Evolutionary conservation across 1,140 invertebrate genomes (phyloP).

Genomic region (Hesperophylax magnus): DNA sequence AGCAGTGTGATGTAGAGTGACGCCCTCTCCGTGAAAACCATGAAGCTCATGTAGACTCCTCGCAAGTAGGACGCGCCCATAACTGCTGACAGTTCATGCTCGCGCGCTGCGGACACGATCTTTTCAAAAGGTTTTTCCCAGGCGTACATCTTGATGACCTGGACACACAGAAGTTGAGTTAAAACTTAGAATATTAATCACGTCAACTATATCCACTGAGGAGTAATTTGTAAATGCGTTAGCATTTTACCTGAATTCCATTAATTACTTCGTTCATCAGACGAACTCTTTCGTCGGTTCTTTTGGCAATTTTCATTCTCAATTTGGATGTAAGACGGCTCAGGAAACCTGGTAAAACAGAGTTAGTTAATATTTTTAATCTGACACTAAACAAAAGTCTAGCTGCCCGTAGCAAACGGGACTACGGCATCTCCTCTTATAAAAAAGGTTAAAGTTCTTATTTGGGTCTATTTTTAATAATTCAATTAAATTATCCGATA

Average conservation of each 20-base stretch:
- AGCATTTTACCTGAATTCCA: constrained; percentile 72
- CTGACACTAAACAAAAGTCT: too few relatives aligned
- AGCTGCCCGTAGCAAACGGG: too few relatives aligned
- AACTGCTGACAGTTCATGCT: constrained; percentile 63
- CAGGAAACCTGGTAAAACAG: constrained; percentile 62
- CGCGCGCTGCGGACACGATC: constrained; percentile 68
- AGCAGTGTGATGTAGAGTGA: constrained; percentile 81
- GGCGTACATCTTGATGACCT: constrained; percentile 86
- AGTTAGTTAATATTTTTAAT: not conserved
- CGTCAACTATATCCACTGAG: not conserved
- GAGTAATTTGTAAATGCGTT: not conserved
- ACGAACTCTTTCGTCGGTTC: constrained; percentile 74
- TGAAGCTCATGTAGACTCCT: constrained; percentile 81
- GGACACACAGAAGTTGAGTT: constrained; percentile 55
- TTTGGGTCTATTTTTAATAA: too few relatives aligned
- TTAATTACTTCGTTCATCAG: constrained; percentile 77
- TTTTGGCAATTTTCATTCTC: constrained; percentile 66
- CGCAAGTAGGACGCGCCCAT: constrained; percentile 74
- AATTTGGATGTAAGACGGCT: constrained; percentile 66
- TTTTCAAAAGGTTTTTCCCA: constrained; percentile 79
- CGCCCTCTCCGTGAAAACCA: constrained; percentile 79
- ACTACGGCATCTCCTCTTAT: too few relatives aligned
- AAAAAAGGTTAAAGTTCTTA: too few relatives aligned
- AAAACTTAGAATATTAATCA: not conserved
- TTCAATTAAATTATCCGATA: too few relatives aligned